These are phyloP conservation scores for Bufo bufo DNA, from an alignment of 2,113 vertebrate genomes.

Conservation along the genomic window DNA sequence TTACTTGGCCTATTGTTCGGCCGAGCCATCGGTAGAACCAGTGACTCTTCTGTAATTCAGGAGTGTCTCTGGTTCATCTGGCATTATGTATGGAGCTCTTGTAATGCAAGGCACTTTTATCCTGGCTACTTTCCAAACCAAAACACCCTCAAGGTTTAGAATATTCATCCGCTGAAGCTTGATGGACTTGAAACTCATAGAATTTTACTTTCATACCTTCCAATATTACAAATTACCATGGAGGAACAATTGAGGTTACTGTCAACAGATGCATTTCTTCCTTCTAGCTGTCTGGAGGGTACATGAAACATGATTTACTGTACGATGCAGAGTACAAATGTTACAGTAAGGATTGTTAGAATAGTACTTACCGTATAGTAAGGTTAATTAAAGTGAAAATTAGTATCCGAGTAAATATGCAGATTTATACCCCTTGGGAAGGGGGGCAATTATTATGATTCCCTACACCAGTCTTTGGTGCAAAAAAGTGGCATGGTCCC, in stretches of 20 bases:
- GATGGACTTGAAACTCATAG: slow-evolving; percentile 23
- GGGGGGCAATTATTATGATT: too few relatives aligned
- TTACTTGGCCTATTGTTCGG: not conserved
- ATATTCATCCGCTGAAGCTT: slow-evolving; percentile 1
- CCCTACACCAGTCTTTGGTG: too few relatives aligned
- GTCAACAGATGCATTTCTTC: slow-evolving; percentile 24
- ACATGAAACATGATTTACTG: slow-evolving; percentile 5
- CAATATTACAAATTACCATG: slow-evolving; percentile 10
- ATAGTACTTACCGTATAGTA: not conserved
- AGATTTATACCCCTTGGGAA: too few relatives aligned
- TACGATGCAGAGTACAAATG: not conserved
- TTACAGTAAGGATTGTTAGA: not conserved
- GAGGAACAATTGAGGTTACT: slow-evolving; percentile 24
- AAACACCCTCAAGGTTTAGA: slow-evolving; percentile 7
- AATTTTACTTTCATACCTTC: slow-evolving; percentile 16
- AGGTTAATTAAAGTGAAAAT: not conserved
- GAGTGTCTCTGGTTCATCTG: not conserved
- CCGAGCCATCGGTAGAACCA: not conserved
- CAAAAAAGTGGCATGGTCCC: too few relatives aligned
- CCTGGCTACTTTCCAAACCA: slow-evolving; percentile 1
- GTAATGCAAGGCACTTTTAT: not conserved
- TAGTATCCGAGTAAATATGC: not conserved
- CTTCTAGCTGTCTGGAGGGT: not conserved
- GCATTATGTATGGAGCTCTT: not conserved
- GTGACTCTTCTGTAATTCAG: slow-evolving; percentile 3